Conservation (phyloP, 1,140 invertebrate genomes). For the Elysia chlorotica region DNA sequence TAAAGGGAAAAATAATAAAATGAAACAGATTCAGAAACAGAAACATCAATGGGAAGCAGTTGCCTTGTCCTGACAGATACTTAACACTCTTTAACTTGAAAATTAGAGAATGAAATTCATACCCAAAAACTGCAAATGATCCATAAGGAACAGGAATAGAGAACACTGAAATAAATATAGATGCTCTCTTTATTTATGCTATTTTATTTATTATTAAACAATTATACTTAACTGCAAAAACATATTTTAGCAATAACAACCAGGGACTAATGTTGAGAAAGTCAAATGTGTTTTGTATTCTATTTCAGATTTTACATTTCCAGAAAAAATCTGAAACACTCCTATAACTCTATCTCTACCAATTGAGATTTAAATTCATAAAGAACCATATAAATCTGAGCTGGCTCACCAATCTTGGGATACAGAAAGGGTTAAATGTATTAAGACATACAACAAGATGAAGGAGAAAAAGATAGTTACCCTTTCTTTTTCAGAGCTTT, state of each 20-base stretch:
- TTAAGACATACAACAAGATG: not conserved
- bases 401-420: not conserved
- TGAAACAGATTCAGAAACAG: too few relatives aligned
- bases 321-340: too few relatives aligned
- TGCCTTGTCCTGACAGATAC: not conserved
- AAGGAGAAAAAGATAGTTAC: constrained; percentile 22
- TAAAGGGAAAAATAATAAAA: too few relatives aligned
- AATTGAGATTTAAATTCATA: too few relatives aligned
- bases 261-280: too few relatives aligned
- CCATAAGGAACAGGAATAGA: too few relatives aligned
- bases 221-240: too few relatives aligned
- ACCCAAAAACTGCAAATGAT: not conserved
- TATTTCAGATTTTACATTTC: not conserved
- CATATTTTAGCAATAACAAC: too few relatives aligned
- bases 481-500: constrained; percentile 53
- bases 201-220: too few relatives aligned
- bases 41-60: not conserved
- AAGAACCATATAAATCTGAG: not conserved
- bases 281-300: not conserved
- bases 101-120: not conserved
- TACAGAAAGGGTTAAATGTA: not conserved
- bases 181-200: too few relatives aligned
- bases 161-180: too few relatives aligned
- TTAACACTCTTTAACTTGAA: not conserved
- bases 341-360: too few relatives aligned